A percentile compares a stretch with the other conserved stretches of the same genome.
Evolutionary conservation across 2,113 vertebrate species (phyloP).

Genomic region (Daboia siamensis): DNA sequence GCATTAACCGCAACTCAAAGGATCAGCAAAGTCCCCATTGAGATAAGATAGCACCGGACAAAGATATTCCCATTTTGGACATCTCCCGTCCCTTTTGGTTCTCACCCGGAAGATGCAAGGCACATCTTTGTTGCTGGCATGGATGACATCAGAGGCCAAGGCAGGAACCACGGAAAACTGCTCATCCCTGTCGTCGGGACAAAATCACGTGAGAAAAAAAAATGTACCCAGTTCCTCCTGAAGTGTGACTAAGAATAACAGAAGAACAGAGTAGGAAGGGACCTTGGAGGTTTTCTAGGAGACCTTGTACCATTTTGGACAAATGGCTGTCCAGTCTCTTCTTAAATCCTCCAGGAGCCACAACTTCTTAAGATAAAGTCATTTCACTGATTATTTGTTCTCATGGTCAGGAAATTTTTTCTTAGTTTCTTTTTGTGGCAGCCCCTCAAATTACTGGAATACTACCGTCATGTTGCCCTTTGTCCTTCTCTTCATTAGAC

Average conservation of each 20-base stretch:
- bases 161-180: slow-evolving; percentile 65
- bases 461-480: too few relatives aligned
- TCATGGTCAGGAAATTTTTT: background rate
- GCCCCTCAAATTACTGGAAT: too few relatives aligned
- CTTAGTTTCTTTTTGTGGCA: background rate
- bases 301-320: too few relatives aligned
- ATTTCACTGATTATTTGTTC: background rate
- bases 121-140: slow-evolving; percentile 66
- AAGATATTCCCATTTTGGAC: background rate
- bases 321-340: background rate
- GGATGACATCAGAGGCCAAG: slow-evolving; percentile 69
- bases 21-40: background rate
- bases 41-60: background rate
- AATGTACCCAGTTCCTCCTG: background rate
- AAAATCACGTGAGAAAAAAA: background rate
- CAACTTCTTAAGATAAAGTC: background rate
- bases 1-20: background rate
- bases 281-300: too few relatives aligned
- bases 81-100: accelerated
- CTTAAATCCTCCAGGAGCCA: background rate
- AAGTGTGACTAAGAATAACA: background rate
- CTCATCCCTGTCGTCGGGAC: slow-evolving; percentile 43
- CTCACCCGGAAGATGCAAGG: slow-evolving; percentile 71
- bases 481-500: background rate
- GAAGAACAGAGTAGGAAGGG: too few relatives aligned